These are phyloP conservation scores for Eupithecia tripunctaria DNA, from an alignment of 2,888 invertebrate species.

Conservation along the genomic window DNA sequence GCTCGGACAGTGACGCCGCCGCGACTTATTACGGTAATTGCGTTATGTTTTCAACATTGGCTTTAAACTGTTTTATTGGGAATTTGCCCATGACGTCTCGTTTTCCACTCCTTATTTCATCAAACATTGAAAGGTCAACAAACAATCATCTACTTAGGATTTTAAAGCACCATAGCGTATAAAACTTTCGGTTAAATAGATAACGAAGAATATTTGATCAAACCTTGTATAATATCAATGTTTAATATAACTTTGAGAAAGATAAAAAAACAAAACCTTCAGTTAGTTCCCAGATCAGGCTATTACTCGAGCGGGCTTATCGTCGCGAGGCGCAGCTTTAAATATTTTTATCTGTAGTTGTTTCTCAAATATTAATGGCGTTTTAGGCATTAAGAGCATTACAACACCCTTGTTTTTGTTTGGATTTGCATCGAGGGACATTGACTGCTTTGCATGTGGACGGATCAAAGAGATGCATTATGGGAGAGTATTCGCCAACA, in stretches of 20 bases:
- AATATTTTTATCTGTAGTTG: conserved; percentile 79
- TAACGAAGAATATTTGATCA: too few relatives aligned
- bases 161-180: background rate
- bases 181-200: background rate
- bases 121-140: background rate
- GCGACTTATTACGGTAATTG: conserved; percentile 59
- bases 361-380: conserved; percentile 82
- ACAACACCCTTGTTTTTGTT: conserved; percentile 79
- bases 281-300: conserved; percentile 37
- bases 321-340: conserved; percentile 57
- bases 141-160: background rate
- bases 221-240: too few relatives aligned
- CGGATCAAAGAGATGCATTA: conserved; percentile 73
- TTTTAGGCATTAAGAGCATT: conserved; percentile 78
- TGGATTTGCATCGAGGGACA: conserved; percentile 73
- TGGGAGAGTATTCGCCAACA: conserved; percentile 75
- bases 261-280: conserved; percentile 10
- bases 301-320: conserved; percentile 53
- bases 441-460: conserved; percentile 64
- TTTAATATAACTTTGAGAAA: background rate
- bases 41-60: conserved; percentile 38
- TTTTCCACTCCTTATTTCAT: background rate
- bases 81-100: background rate
- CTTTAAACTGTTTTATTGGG: conserved; percentile 5
- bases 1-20: conserved; percentile 59